phyloP scores from a whole-genome alignment of 2,113 vertebrate species.

The Brachyistius frenatus region DNA sequence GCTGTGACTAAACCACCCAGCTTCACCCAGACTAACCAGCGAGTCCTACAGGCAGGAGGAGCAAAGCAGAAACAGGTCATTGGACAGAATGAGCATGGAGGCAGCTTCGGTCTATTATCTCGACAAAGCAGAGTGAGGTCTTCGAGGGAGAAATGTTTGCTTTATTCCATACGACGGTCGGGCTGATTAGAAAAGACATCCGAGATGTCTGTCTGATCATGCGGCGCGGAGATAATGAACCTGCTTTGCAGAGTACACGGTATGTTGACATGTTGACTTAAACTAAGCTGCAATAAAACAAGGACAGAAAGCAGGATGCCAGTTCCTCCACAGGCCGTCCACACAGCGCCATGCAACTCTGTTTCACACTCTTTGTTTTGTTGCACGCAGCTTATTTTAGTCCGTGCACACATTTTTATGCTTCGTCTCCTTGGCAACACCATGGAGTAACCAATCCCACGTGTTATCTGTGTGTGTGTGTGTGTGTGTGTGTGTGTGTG shows the following conservation, averaged over 20 bases:
- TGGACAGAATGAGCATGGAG: slow-evolving; percentile 47
- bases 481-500: slow-evolving; percentile 11
- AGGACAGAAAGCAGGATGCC: slow-evolving; percentile 64
- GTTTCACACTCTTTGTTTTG: slow-evolving; percentile 1
- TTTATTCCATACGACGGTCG: slow-evolving; percentile 17
- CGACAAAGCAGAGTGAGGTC: slow-evolving; percentile 31
- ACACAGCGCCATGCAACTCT: slow-evolving; percentile 44
- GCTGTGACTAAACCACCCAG: slow-evolving; percentile 69
- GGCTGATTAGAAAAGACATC: slow-evolving; percentile 33
- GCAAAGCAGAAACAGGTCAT: slow-evolving; percentile 57
- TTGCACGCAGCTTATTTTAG: slow-evolving; percentile 51
- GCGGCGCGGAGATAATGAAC: slow-evolving; percentile 59
- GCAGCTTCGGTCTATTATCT: slow-evolving; percentile 37
- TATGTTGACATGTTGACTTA: slow-evolving; percentile 59
- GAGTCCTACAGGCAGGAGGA: slow-evolving; percentile 49
- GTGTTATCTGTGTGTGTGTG: slow-evolving; percentile 14
- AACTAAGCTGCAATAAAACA: slow-evolving; percentile 49
- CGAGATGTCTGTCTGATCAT: slow-evolving; percentile 54
- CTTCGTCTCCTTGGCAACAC: slow-evolving; percentile 58
- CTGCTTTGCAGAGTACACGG: slow-evolving; percentile 38
- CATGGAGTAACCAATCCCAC: slow-evolving; percentile 32
- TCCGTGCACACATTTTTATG: slow-evolving; percentile 32
- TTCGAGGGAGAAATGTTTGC: slow-evolving; percentile 32
- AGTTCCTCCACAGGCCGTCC: slow-evolving; percentile 65
- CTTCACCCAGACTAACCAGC: slow-evolving; percentile 66